These are phyloP conservation scores for Callitettix versicolor DNA, from an alignment of 1,140 invertebrate species.

Conservation along the genomic window DNA sequence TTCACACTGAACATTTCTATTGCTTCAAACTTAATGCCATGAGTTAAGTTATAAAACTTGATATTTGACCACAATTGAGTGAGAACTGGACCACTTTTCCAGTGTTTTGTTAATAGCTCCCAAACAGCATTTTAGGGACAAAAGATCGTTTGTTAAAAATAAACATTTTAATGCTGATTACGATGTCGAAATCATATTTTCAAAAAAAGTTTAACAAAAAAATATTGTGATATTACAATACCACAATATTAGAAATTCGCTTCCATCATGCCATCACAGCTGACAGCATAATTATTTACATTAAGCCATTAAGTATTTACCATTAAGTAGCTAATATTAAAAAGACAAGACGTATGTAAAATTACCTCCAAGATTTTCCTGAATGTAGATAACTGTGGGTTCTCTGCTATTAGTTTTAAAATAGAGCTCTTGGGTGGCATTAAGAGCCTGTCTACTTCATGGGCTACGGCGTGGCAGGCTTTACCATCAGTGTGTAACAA, in stretches of 20 bases:
- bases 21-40: no score
- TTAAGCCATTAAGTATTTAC: conserved; percentile 4
- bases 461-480: conserved; percentile 37
- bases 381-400: conserved; percentile 33
- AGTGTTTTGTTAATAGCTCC: no score
- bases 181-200: no score
- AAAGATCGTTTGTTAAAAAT: no score
- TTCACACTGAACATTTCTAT: no score
- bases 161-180: no score
- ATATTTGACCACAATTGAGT: no score
- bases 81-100: no score
- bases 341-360: not conserved
- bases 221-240: not conserved
- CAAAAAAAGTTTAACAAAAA: not conserved
- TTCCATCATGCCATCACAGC: no score
- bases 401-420: conserved; percentile 30
- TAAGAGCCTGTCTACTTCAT: conserved; percentile 35
- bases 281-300: not conserved
- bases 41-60: no score
- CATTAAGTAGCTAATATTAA: not conserved
- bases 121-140: no score
- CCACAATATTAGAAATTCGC: no score
- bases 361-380: conserved; percentile 31
- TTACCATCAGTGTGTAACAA: conserved; percentile 35
- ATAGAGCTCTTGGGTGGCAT: conserved; percentile 32